Percentiles rank a stretch among this genome's conserved stretches.
Conservation (phyloP, 2,797 vertebrate genomes). For the Aldrovandia affinis region DNA sequence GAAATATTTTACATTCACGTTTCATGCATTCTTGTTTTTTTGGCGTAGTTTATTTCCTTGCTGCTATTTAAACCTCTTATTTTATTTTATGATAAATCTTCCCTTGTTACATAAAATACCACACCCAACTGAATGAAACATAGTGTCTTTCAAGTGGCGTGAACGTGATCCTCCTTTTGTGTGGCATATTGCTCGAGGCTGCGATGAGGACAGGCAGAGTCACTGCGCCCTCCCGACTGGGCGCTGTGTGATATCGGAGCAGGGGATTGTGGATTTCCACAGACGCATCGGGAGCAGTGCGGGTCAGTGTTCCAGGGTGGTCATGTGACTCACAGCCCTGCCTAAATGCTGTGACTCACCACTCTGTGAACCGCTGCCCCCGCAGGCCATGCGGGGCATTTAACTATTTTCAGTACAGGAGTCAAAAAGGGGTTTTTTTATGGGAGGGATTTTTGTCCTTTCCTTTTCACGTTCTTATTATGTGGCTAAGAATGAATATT, state of each 20-base stretch:
- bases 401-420: background rate
- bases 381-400: constrained; percentile 11
- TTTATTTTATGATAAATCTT: too few species aligned
- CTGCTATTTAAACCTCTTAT: background rate
- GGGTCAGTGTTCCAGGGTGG: constrained; percentile 61
- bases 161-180: background rate
- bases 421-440: background rate
- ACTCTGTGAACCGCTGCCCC: constrained; percentile 13
- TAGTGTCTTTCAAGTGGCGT: background rate
- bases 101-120: background rate
- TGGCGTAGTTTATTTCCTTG: background rate
- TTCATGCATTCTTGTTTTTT: background rate
- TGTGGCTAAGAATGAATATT: background rate
- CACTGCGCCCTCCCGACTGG: background rate
- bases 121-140: background rate
- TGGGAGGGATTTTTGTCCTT: background rate
- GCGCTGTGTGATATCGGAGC: background rate
- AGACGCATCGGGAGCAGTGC: constrained; percentile 40
- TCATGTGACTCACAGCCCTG: constrained; percentile 64
- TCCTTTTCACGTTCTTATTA: background rate
- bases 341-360: constrained; percentile 37
- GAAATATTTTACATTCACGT: background rate
- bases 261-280: background rate
- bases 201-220: background rate
- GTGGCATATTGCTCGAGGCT: background rate